Evolutionary conservation across 2,797 vertebrate species (phyloP), one percentile per base, ranked within the genome.

Genomic region (Schizopygopsis malacanthus): DNA sequence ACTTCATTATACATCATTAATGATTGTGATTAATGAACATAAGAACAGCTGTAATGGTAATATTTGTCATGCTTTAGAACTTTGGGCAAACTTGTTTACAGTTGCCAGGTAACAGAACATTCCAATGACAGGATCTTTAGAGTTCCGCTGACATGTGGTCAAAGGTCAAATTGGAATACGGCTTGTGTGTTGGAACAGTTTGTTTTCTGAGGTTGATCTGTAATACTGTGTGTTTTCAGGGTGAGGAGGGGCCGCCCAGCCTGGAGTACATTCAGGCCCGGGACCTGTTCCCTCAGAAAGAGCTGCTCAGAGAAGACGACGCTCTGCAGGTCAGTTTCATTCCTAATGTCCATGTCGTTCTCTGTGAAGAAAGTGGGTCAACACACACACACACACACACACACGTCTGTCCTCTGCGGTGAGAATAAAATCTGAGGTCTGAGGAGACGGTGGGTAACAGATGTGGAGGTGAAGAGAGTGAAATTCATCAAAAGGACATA

Each of bases 221-320:
- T 77, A 67, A 80, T 47, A 16, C 0, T 25, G 54, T 89, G 79
- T 88, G 39, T 88, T 18, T 39, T 88, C 92, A 99, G 98, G 98
- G 98, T 97, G 98, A 99, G 95, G 98, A 99, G 89, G 98, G 97
- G 86, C 98, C 98, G 92, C 98, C 98, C 95, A 99, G 98, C 96
- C 97, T 99, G 97, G 98, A 99, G 96, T 99, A 99, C 92, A 99
- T 99, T 94, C 98, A 99, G 96, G 98, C 98, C 92, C 99, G 99
- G 95, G 98, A 99, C 94, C 96, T 99, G 93, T 99, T 99, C 91
- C 98, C 98, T 92, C 98, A 96, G 5, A 98, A 98, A 95, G 98
- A 99, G 92, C 96, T 99, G 89, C 94, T 99, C 88, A 99, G 98
- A 93, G 98, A 99, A 91, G 98, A 99, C 92, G 97, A 99, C 82